Conservation (phyloP, 2,797 vertebrate species). For the Malurus splendens region DNA sequence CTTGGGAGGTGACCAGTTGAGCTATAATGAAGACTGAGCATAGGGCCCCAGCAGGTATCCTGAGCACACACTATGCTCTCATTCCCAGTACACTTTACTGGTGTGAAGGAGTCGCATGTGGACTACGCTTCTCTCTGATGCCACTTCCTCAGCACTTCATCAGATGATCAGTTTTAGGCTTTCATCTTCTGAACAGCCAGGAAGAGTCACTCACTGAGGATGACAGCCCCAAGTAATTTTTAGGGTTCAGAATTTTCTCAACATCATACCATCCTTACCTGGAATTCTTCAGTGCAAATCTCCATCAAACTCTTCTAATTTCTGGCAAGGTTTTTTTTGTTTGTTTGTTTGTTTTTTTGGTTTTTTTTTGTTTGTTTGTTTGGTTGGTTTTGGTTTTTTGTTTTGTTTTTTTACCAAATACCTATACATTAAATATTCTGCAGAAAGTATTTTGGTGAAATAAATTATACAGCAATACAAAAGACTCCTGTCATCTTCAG, state of each 20-base stretch:
- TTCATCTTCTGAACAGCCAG: not conserved
- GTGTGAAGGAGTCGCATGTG: not conserved
- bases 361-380: too few species aligned
- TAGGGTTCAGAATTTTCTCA: not conserved
- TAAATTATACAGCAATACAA: not conserved
- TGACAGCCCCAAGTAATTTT: not conserved
- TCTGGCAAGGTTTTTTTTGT: not conserved
- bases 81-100: not conserved
- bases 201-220: not conserved
- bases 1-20: fast-evolving
- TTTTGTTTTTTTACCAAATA: not conserved
- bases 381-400: too few species aligned
- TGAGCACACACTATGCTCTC: not conserved
- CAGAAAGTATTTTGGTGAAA: not conserved
- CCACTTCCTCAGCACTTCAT: not conserved
- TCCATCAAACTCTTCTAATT: not conserved
- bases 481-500: not conserved
- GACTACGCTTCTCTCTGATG: not conserved
- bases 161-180: not conserved
- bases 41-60: not conserved
- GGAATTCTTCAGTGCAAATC: not conserved
- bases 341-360: too few species aligned
- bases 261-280: not conserved
- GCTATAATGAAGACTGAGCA: not conserved
- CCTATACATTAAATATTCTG: not conserved